Evolutionary conservation across 2,113 vertebrate genomes (phyloP).

Genomic region (Fulmarus glacialis): DNA sequence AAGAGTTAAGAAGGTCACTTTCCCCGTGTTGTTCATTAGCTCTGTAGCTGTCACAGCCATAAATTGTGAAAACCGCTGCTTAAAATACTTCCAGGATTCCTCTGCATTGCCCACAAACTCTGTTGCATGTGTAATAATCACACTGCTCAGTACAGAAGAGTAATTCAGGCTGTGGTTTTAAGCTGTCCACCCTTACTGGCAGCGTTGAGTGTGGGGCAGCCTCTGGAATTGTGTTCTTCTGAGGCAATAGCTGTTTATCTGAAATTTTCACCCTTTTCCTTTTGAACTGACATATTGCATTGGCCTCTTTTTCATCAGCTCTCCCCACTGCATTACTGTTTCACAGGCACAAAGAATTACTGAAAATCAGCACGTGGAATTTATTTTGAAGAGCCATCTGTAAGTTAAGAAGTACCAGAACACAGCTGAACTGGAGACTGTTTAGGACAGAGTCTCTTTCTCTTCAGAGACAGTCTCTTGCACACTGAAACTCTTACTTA

Average conservation of each 20-base stretch:
- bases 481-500: neutral
- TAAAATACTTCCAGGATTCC: conserved; percentile 34
- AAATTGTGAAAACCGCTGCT: conserved; percentile 23
- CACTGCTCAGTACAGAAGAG: neutral
- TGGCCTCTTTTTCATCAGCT: neutral
- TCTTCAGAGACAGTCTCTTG: neutral
- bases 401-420: neutral
- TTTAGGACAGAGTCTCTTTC: neutral
- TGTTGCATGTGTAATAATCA: neutral
- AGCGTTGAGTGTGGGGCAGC: neutral
- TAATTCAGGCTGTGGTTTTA: conserved; percentile 20
- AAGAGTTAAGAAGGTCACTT: neutral
- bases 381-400: neutral
- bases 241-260: neutral
- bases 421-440: neutral
- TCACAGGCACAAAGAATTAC: neutral
- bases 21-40: neutral
- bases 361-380: neutral
- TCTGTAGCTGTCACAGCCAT: neutral
- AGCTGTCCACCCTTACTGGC: neutral
- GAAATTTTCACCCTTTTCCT: neutral
- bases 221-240: neutral
- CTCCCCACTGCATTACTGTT: neutral
- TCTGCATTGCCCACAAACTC: neutral
- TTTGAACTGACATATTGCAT: neutral